Evolutionary conservation across 53 echinoderm and acorn worm species (phyloP).

Genomic region (Echinarachnius parma): DNA sequence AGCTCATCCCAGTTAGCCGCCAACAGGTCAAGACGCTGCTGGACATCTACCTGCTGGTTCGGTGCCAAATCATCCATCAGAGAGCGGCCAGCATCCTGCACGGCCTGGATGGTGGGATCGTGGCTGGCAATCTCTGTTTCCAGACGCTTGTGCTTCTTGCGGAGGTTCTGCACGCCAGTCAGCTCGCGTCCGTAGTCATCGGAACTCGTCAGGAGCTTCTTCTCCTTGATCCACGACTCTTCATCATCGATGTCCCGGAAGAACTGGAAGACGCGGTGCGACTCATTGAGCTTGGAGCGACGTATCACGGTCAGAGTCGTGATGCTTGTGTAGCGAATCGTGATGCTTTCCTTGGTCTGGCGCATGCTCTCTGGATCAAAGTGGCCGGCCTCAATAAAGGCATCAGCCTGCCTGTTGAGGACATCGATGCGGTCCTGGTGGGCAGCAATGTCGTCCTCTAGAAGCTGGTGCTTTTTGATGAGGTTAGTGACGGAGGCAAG

Average conservation of each 20-base stretch:
- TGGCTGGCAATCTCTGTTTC: slow-evolving; percentile 95
- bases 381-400: slow-evolving; percentile 96
- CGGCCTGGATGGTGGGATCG: slow-evolving; percentile 86
- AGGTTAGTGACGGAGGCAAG: slow-evolving; percentile 94
- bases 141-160: slow-evolving; percentile 98
- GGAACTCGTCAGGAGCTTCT: slow-evolving; percentile 95
- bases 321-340: slow-evolving; percentile 79
- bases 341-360: slow-evolving; percentile 89
- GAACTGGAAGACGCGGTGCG: slow-evolving; percentile 91
- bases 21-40: slow-evolving; percentile 88
- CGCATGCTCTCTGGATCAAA: slow-evolving; percentile 87
- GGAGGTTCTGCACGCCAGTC: slow-evolving; percentile 98
- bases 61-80: slow-evolving; percentile 64
- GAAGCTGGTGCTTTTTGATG: slow-evolving; percentile 87
- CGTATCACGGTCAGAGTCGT: slow-evolving; percentile 60
- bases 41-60: slow-evolving; percentile 74
- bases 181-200: slow-evolving; percentile 99
- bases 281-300: slow-evolving; percentile 89
- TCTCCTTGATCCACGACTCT: slow-evolving; percentile 99
- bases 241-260: slow-evolving; percentile 94
- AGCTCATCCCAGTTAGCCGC: slow-evolving; percentile 93
- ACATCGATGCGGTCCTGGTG: slow-evolving; percentile 75
- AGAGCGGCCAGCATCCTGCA: slow-evolving; percentile 54
- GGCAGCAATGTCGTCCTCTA: slow-evolving; percentile 93
- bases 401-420: slow-evolving; percentile 88